Base-by-base conservation (phyloP, 64 coral and sea anemone genomes). In the Platygyra sinensis region DNA sequence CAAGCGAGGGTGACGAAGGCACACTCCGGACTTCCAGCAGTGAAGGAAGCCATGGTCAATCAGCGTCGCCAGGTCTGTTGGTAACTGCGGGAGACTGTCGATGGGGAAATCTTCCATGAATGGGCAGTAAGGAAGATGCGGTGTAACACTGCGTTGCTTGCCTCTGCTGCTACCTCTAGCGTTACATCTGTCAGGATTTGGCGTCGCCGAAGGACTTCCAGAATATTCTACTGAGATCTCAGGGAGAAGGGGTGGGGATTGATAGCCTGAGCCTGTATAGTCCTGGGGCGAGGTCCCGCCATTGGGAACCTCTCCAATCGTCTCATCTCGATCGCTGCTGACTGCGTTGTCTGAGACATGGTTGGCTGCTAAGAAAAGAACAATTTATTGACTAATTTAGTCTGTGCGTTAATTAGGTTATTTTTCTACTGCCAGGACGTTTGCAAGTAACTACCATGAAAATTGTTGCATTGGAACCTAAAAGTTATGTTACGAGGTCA, bases 1-100 rank as follows among this genome's bases (percentile, higher is more conserved):
- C 60, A 95, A 60, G 8, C 86, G 80, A 28, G 83, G 87, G 63
- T 98, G 94, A 72, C 64, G 49, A 1, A 98, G 78, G 72, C 90
- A 98, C 13, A 98, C 84, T 18, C 96, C 96, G 28, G 96, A 95
- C 4, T 92, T 88, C 96, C 96, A 98, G 54, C 96, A 98, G 29
- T 93, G 91, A 27, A 98, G 83, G 51, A 91, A 95, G 4, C 83
- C 52, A 19, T 89, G n/a, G 27, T 98, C 94, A 52, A 98, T 91
- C 27, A 98, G 69, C 18, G 69, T 89, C 5, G 89, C 80, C 4
- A 93, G 20, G 32, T 98, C 96, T 19, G 86, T 80, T 24, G 91
- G 88, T 22, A 98, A 75, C 12, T 87, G 25, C 15, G 91, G 77
- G 16, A 91, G 83, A 19, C 61, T 62, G 39, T 93, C 78, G 52